Base-by-base conservation (phyloP, 1,140 invertebrate species). In the Drosophila nikananu region DNA sequence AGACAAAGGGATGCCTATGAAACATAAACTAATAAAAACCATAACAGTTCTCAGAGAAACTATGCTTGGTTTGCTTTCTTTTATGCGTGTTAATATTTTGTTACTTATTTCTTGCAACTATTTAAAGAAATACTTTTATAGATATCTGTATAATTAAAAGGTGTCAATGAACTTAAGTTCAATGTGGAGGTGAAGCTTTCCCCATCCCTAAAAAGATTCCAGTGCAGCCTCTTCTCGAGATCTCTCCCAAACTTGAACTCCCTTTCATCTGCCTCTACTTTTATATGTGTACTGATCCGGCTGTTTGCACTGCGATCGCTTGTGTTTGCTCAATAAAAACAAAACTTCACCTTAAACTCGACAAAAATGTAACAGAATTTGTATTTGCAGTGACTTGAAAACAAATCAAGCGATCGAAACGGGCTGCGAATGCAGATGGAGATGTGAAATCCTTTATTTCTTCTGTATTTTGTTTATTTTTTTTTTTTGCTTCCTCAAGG, bases 351-450 rank as follows among this genome's bases (percentile, higher is more conserved):
- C 48, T 64, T 52, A 42, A 83, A 46, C 44, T 51, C 54, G 57
- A 59, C 49, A 77, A 71, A 78, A 89, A 87, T 89, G 83, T 87
- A 81, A 89, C 83, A 84, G 77, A 87, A 84, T 83, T 89, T 65
- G 37, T 87, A 51, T 87, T 83, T 83, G 52, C 84, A 80, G 76
- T 71, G 57, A 63, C 58, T 70, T 60, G 58, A 80, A 74, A 80
- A 48, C 71, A 87, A 80, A 84, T 89, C 77, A 81, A 89, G 84
- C 81, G 68, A 70, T 78, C 71, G 57, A 60, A 67, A 49, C 75
- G 72, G 48, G 25, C 27, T 27, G 30, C 23, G 21, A 27, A 39
- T 60, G 13, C 17, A 48, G 27, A 68, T 46, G 49, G 42, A 59
- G 51, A 52, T 70, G 60, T 37, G 58, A 62, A 58, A 68, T 73